Evolutionary conservation across 2,888 invertebrate species (phyloP).

Genomic region (Parnassius smintheus): DNA sequence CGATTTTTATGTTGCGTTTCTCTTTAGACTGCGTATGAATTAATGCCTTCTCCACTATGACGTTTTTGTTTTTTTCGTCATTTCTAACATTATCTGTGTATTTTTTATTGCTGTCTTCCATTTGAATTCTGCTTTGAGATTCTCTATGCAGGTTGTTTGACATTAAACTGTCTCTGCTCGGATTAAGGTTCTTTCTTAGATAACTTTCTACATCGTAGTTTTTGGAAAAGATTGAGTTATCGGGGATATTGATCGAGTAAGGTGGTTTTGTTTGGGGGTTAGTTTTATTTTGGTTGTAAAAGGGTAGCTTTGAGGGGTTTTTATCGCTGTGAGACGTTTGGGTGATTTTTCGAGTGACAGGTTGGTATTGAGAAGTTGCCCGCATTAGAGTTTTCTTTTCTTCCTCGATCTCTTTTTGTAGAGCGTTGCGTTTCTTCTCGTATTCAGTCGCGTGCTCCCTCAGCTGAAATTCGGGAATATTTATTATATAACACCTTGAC

Average conservation of each 20-base stretch:
- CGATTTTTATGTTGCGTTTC: slow-evolving; percentile 9
- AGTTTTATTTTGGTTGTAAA: slow-evolving; percentile 62
- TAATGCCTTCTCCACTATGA: slow-evolving; percentile 45
- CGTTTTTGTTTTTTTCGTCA: slow-evolving; percentile 27
- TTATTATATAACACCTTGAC: too few relatives aligned
- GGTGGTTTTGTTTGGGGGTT: slow-evolving; percentile 41
- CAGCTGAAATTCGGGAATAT: slow-evolving; percentile 56
- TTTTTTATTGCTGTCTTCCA: background rate
- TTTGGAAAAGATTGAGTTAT: slow-evolving; percentile 60
- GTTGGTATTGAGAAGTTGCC: slow-evolving; percentile 30
- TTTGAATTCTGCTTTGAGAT: background rate
- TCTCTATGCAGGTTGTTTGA: slow-evolving; percentile 28
- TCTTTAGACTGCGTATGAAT: slow-evolving; percentile 42
- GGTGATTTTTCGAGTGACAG: slow-evolving; percentile 44
- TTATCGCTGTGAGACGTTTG: slow-evolving; percentile 38
- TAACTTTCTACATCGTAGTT: slow-evolving; percentile 71
- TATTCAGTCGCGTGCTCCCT: slow-evolving; percentile 73
- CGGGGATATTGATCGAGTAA: slow-evolving; percentile 73
- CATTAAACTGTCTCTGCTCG: slow-evolving; percentile 45
- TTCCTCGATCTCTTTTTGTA: slow-evolving; percentile 72
- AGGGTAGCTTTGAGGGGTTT: slow-evolving; percentile 53
- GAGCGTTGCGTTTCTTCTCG: slow-evolving; percentile 64
- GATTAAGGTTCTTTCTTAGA: slow-evolving; percentile 62
- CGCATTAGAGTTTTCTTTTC: slow-evolving; percentile 52
- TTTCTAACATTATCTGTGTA: slow-evolving; percentile 13